phyloP scores from a whole-genome alignment of 2,888 invertebrate species.

The Stenichneumon culpator region DNA sequence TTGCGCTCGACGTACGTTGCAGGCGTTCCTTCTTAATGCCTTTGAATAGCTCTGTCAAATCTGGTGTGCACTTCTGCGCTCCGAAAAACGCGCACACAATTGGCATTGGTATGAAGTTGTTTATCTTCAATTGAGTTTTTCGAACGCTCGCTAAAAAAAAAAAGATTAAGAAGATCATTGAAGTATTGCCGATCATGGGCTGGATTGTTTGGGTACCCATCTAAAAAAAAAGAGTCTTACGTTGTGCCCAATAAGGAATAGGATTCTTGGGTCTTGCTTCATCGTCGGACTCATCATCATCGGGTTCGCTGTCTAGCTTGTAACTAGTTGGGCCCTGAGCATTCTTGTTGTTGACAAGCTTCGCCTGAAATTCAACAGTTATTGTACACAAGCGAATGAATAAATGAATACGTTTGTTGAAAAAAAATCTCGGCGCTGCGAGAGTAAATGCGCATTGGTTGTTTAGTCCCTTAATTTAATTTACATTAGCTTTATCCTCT shows the following conservation, averaged over 20 bases:
- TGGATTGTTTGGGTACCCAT: neutral
- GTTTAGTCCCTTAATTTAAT: too few relatives aligned
- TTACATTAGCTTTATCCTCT: too few relatives aligned
- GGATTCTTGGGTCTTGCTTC: slow-evolving; percentile 81
- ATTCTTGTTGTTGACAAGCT: slow-evolving; percentile 65
- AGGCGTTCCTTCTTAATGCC: slow-evolving; percentile 88
- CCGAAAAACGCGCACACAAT: slow-evolving; percentile 88
- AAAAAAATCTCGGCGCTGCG: neutral
- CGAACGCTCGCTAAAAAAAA: slow-evolving; percentile 84
- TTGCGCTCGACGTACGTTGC: slow-evolving; percentile 91
- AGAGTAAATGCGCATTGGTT: neutral
- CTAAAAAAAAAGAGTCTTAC: slow-evolving; percentile 70
- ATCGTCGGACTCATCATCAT: slow-evolving; percentile 82
- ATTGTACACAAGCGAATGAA: neutral
- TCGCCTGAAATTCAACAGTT: slow-evolving; percentile 66
- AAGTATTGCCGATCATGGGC: neutral
- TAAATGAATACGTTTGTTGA: neutral
- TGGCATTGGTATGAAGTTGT: slow-evolving; percentile 84
- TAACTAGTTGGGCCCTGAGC: slow-evolving; percentile 75
- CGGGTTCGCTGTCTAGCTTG: slow-evolving; percentile 82
- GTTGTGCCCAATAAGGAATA: slow-evolving; percentile 81
- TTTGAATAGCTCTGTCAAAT: slow-evolving; percentile 90
- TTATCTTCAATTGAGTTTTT: slow-evolving; percentile 84
- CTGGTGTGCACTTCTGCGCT: slow-evolving; percentile 86
- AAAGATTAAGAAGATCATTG: neutral